Base-by-base conservation (phyloP, 2,113 vertebrate species). In the Hymenochirus boettgeri region DNA sequence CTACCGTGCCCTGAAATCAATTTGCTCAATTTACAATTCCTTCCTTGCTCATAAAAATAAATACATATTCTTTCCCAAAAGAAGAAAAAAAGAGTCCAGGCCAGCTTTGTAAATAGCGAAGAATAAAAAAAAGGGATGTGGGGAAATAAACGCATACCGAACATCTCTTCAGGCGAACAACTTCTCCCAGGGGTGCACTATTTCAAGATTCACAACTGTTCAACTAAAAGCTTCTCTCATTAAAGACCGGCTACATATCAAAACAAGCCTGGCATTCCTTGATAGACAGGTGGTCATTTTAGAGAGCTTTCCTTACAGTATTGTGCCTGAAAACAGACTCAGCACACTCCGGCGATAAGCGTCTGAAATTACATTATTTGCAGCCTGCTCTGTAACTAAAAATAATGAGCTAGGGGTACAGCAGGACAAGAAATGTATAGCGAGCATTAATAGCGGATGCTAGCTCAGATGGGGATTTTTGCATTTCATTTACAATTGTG, bases 141-240 rank as follows among this genome's bases (percentile, higher is more conserved):
- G 6, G 13, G 6, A 33, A 74, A 63, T 73, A 80, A 76, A 74
- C 47, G 13, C 65, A 74, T 76, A 75, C 75, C 70, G 69, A 76
- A 27, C 56, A 57, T 69, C 62, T 73, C 60, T 77, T 74, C 83
- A 77, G 71, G 65, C 76, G 78, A 85, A 80, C 77, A 80, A 74
- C 69, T 45, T 71, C 63, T 82, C 82, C 81, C 65, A 7, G 11
- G 77, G 73, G 84, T 82, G 70, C 75, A 77, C 71, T 74, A 67
- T 75, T 83, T 83, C 78, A 80, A 81, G 57, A 69, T 62, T 78
- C 77, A 73, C 76, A 79, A 78, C 74, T 83, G 77, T 65, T 83
- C 3, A 79, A 82, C 79, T 74, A 82, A 82, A 84, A 50, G 72
- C 81, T 70, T 64, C 72, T 83, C 77, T 69, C 21, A 3, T 70